Base-by-base conservation (phyloP, 2,113 vertebrate genomes). In the Burhinus oedicnemus region DNA sequence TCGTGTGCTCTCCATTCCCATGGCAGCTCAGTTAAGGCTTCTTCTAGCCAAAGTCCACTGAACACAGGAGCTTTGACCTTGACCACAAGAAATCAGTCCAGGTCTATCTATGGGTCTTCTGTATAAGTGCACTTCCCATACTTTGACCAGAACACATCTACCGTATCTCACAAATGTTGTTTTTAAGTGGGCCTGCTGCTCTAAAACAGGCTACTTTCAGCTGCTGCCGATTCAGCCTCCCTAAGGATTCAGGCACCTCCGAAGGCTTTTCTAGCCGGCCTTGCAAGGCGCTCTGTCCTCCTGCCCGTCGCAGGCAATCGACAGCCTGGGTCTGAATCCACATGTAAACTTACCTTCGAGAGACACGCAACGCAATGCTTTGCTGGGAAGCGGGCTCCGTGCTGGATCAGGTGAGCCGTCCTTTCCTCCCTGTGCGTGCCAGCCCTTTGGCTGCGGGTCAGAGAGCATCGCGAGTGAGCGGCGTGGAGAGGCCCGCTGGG, bases 361-460 rank as follows among this genome's bases (percentile, higher is more conserved):
- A 16, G 22, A 13, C 5, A 1, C 0, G 2, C 3, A 7, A 1
- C 0, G 2, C 3, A 7, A 8, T 1, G 1, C 36, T 12, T 2
- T 4, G 1, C 19, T 1, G 60, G 60, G 26, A 58, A 49, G 76
- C 36, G 8, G 47, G 4, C 2, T 30, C 38, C 38, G 1, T 0
- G 3, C 3, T 30, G 36, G 29, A 2, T 5, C 12, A 3, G 62
- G 10, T 0, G 36, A 20, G 65, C 79, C 4, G 11, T 1, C 13
- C 36, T n/a, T 34, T 27, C 57, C 52, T 11, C 45, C 32, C 62
- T 6, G 9, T 0, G 15, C 34, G 6, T 6, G 29, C 10, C 55
- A 11, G 5, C 58, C 60, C 44, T 13, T 12, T n/a, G n/a, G 1
- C 40, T 5, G 18, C 1, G 83, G 58, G 36, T 15, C 1, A 0